Percentiles rank a stretch among this genome's conserved stretches.
Evolutionary conservation across 2,888 invertebrate genomes (phyloP).

Genomic region (Nymphalis polychloros): DNA sequence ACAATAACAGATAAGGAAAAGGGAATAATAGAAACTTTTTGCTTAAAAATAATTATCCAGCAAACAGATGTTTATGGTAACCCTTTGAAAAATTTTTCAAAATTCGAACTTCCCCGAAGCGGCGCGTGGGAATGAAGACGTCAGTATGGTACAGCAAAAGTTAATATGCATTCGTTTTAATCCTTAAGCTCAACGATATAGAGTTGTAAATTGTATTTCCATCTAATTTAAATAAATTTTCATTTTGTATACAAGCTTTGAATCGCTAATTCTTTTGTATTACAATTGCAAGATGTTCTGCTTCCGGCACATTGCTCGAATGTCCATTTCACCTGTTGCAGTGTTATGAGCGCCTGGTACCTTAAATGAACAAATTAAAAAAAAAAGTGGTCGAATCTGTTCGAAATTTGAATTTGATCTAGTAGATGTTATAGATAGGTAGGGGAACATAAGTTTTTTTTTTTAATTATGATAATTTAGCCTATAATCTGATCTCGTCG

Average conservation of each 20-base stretch:
- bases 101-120: slow-evolving; percentile 47
- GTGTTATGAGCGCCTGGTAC: slow-evolving; percentile 34
- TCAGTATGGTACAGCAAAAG: slow-evolving; percentile 32
- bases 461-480: background rate
- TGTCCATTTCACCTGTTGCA: slow-evolving; percentile 33
- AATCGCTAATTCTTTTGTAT: slow-evolving; percentile 46
- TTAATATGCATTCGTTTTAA: slow-evolving; percentile 8
- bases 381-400: background rate
- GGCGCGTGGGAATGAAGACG: slow-evolving; percentile 48
- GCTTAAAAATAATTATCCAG: slow-evolving; percentile 39
- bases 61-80: slow-evolving; percentile 48
- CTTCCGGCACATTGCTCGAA: slow-evolving; percentile 44
- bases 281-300: slow-evolving; percentile 44
- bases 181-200: slow-evolving; percentile 20
- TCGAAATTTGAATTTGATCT: background rate
- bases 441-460: too few species aligned
- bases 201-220: slow-evolving; percentile 29
- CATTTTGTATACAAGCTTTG: slow-evolving; percentile 39
- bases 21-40: background rate
- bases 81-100: slow-evolving; percentile 46
- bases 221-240: slow-evolving; percentile 2
- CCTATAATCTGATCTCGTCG: background rate
- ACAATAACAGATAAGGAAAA: background rate
- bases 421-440: background rate
- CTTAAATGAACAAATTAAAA: background rate